Evolutionary conservation across 2,797 vertebrate genomes (phyloP), one percentile per base, ranked within the genome.

Genomic region (Sebastes glaucus): DNA sequence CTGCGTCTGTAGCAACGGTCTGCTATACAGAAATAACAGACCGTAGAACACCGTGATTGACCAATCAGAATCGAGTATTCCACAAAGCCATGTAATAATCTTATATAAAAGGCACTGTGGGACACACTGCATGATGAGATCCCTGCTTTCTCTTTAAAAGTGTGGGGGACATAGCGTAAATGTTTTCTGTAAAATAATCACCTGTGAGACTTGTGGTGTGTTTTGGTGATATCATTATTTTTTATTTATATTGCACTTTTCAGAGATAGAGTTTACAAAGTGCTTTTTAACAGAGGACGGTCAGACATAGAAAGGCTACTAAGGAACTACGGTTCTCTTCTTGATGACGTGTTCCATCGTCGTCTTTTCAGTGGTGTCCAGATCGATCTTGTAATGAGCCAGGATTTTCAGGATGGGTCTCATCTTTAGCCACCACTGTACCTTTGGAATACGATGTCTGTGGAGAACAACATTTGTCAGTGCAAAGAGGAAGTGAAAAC

Each of bases 401-500:
- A 98, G 91, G 86, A 98, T 96, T 92, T 98, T 98, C 55, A 98
- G 92, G 91, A 98, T 96, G 84, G 97, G 96, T 18, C 97, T 95
- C 75, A 98, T 93, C 78, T 84, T 97, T 55, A 98, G 89, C 97
- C 97, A 98, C 97, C 97, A 98, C 89, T 97, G 96, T 22, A 77
- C 81, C 91, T 95, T 97, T 38, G 97, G 97, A 87, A 98, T 92
- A 89, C 97, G 97, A 78, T 98, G 97, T 69, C 97, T 98, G 84
- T 55, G 74, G 53, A 85, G 27, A 7, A 83, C 35, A 84, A 76
- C 5, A 38, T 52, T 23, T 20, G 49, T 82, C 18, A 82, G 69
- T 28, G 10, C 25, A 28, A 79, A 64, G 16, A 52, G 22, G 10
- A 14, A 56, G 5, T 9, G 14, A 63, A 35, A 73, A 67, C 13